A percentile compares a stretch with the other conserved stretches of the same genome.
Evolutionary conservation across 1,140 invertebrate species (phyloP).

Genomic region (Charaxes varanes): DNA sequence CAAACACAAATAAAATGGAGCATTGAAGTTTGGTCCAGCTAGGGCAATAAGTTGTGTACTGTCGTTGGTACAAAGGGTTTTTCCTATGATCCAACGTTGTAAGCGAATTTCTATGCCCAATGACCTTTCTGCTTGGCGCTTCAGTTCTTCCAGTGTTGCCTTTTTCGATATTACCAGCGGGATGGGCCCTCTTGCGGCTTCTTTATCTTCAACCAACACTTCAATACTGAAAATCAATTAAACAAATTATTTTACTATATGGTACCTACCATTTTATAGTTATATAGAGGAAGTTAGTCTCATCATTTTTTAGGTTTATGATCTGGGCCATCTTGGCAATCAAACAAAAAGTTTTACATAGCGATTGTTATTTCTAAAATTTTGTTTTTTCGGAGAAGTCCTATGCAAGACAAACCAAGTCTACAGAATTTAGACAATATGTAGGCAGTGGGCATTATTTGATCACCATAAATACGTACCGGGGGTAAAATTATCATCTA

Average conservation of each 20-base stretch:
- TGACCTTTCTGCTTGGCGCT: slow-evolving; percentile 32
- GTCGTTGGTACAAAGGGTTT: slow-evolving; percentile 43
- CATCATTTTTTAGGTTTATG: too few species aligned
- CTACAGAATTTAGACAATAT: too few species aligned
- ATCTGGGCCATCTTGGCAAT: too few species aligned
- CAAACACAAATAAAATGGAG: slow-evolving; percentile 60
- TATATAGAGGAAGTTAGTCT: too few species aligned
- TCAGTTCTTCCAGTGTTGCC: slow-evolving; percentile 39
- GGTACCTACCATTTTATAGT: too few species aligned
- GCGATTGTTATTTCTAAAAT: too few species aligned
- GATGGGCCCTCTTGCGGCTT: slow-evolving; percentile 50
- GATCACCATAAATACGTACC: too few species aligned
- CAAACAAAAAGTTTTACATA: too few species aligned
- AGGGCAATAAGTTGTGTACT: slow-evolving; percentile 30
- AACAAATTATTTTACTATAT: not conserved
- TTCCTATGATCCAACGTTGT: slow-evolving; percentile 57
- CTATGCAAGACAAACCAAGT: too few species aligned
- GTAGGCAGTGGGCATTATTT: too few species aligned
- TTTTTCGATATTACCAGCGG: slow-evolving; percentile 28
- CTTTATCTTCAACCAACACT: slow-evolving; percentile 60
- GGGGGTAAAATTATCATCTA: too few species aligned
- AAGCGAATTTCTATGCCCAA: slow-evolving; percentile 63
- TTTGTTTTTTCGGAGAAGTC: too few species aligned
- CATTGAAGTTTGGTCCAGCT: slow-evolving; percentile 45
- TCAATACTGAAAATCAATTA: slow-evolving; percentile 35